Base-by-base conservation (phyloP, 2,797 vertebrate genomes). In the Coregonus ussuriensis region DNA sequence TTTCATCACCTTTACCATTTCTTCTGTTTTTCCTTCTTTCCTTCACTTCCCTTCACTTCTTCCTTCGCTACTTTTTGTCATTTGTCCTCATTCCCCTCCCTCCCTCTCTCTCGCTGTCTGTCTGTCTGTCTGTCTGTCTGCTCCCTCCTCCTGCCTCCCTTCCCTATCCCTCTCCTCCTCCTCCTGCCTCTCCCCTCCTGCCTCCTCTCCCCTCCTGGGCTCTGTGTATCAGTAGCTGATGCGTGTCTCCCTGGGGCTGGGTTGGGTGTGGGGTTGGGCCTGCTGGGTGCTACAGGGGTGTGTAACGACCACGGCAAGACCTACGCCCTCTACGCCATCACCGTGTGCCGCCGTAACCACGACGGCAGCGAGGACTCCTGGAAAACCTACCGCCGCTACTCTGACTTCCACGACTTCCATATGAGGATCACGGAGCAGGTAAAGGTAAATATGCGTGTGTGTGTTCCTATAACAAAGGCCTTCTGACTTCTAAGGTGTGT, bases 231-330 rank as follows among this genome's bases (percentile, higher is more conserved):
- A 31, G 31, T 33, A 33, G 65, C 29, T 67, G 65, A 67, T 67
- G 13, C 51, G 16, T 68, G 29, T 52, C 18, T 21, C 31, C 71
- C 67, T 74, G 56, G 11, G 59, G 54, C 82, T 90, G 82, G 88
- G 91, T 85, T 74, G 92, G 92, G 91, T 83, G 33, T 89, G 85
- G 94, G 97, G 96, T 96, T 93, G 97, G 95, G 91, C 88, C 96
- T 96, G 94, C 95, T 95, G 93, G 93, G 96, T 96, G 91, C 59
- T 62, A 62, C 97, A 99, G 98, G 98, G 90, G 97, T 99, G 88
- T 99, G 98, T 89, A 99, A 99, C 63, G 98, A 99, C 91, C 98
- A 99, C 0, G 98, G 98, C 84, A 99, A 99, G 95, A 99, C 97
- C 0, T 99, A 99, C 0, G 97, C 98, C 0, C 92, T 99, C 59